phyloP scores from a whole-genome alignment of 1,140 invertebrate species.

The Pectinophora gossypiella region DNA sequence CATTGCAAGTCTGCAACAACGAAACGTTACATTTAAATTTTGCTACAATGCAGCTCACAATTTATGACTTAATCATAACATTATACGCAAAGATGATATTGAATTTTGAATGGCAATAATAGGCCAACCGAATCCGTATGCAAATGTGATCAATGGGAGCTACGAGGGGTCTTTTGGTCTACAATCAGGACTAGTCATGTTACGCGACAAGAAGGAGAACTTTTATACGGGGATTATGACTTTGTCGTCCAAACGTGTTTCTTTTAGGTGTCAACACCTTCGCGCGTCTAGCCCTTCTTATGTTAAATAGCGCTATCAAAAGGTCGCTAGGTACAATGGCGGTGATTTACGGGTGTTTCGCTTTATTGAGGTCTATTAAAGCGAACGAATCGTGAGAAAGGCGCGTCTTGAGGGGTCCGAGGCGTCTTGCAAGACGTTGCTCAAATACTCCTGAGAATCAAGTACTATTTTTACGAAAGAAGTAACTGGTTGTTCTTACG shows the following conservation, averaged over 20 bases:
- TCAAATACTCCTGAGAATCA: constrained; percentile 2
- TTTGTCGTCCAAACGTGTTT: constrained; percentile 55
- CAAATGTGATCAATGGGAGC: not conserved
- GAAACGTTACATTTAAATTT: constrained; percentile 6
- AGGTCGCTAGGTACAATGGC: constrained; percentile 53
- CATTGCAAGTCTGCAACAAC: constrained; percentile 69
- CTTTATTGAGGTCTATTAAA: constrained; percentile 63
- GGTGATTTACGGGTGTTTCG: constrained; percentile 67
- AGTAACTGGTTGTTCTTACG: no score
- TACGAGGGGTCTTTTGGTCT: not conserved
- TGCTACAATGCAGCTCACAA: not conserved
- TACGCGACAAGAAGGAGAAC: not conserved
- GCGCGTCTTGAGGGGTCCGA: constrained; percentile 40
- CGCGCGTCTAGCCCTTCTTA: constrained; percentile 66
- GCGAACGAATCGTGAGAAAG: constrained; percentile 63
- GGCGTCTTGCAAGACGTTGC: constrained; percentile 44
- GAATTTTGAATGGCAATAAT: not conserved
- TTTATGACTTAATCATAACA: not conserved
- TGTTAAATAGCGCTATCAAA: constrained; percentile 60
- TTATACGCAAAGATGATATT: not conserved
- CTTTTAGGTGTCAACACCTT: constrained; percentile 67
- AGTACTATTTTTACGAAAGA: not conserved
- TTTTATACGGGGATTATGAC: constrained; percentile 8
- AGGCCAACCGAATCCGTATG: not conserved
- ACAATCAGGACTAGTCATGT: not conserved